A percentile compares a stretch with the other conserved stretches of the same genome.
These are phyloP conservation scores for Cardiocondyla obscurior DNA, from an alignment of 1,140 invertebrate species.

Conservation along the genomic window DNA sequence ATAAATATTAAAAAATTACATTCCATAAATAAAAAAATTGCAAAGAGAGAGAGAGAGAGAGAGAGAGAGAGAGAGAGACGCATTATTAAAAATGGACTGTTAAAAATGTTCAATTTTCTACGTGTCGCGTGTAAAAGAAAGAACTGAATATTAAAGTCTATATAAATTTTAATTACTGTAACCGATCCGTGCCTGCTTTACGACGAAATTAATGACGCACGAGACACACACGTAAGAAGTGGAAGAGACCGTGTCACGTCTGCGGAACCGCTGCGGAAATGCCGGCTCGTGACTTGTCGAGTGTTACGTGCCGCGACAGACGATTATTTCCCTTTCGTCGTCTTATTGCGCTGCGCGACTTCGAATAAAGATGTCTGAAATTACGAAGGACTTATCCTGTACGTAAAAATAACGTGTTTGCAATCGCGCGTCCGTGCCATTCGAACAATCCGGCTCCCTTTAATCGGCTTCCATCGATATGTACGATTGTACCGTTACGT, in stretches of 20 bases:
- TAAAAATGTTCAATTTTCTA: too few relatives aligned
- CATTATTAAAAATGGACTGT: too few relatives aligned
- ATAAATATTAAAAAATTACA: too few relatives aligned
- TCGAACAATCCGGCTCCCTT: neutral
- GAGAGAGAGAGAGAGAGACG: too few relatives aligned
- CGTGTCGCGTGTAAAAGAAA: too few relatives aligned
- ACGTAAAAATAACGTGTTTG: conserved; percentile 12
- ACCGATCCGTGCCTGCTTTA: conserved; percentile 10
- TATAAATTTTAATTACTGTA: neutral
- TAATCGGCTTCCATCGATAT: neutral
- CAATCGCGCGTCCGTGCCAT: neutral
- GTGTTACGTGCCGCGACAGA: conserved; percentile 70
- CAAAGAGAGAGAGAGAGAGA: too few relatives aligned
- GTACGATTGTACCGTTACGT: conserved; percentile 8
- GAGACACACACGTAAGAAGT: conserved; percentile 61
- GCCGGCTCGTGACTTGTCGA: conserved; percentile 75
- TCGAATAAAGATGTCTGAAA: neutral
- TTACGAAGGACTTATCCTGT: neutral
- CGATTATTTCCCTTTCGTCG: conserved; percentile 69
- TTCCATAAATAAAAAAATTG: too few relatives aligned
- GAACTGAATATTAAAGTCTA: too few relatives aligned
- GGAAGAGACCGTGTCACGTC: conserved; percentile 76
- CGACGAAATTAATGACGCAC: conserved; percentile 5
- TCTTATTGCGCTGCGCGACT: conserved; percentile 44
- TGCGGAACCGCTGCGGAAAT: conserved; percentile 78